Percentiles rank a stretch among this genome's conserved stretches.
phyloP scores from a whole-genome alignment of 2,888 invertebrate species.

The Stenurella melanura region DNA sequence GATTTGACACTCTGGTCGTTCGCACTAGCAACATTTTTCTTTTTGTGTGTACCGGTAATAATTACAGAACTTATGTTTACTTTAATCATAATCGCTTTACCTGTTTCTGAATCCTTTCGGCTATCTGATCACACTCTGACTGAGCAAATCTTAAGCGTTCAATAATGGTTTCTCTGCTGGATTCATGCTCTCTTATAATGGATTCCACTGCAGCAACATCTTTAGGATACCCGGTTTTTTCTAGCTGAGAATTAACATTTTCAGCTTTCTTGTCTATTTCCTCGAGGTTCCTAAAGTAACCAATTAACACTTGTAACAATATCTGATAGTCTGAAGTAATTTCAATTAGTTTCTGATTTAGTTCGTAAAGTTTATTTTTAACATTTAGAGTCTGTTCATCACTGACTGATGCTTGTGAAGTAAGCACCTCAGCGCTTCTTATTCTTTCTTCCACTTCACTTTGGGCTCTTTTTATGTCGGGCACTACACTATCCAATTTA shows the following conservation, averaged over 20 bases:
- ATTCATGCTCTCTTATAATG: conserved; percentile 79
- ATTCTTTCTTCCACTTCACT: conserved; percentile 81
- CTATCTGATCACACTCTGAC: conserved; percentile 81
- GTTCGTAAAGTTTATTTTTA: conserved; percentile 79
- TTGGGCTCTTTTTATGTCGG: conserved; percentile 79
- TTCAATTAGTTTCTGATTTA: conserved; percentile 80
- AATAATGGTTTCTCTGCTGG: conserved; percentile 78
- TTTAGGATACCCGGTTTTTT: conserved; percentile 70
- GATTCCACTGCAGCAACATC: conserved; percentile 75
- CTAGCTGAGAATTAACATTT: conserved; percentile 74
- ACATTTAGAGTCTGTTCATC: conserved; percentile 78
- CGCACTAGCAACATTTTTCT: too few relatives aligned
- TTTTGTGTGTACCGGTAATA: too few relatives aligned
- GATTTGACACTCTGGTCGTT: too few relatives aligned
- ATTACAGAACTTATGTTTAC: background rate
- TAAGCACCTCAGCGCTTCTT: conserved; percentile 80
- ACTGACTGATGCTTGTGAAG: conserved; percentile 76
- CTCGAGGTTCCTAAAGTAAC: conserved; percentile 81
- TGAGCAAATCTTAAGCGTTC: conserved; percentile 81
- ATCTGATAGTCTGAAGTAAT: conserved; percentile 83
- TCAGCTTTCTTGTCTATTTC: conserved; percentile 79
- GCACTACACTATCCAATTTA: conserved; percentile 76
- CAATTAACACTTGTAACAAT: conserved; percentile 81
- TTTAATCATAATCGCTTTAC: conserved; percentile 55
- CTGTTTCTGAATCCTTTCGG: conserved; percentile 81